Evolutionary conservation across 1,140 invertebrate genomes (phyloP).

Genomic region (Drosophila seguyi): DNA sequence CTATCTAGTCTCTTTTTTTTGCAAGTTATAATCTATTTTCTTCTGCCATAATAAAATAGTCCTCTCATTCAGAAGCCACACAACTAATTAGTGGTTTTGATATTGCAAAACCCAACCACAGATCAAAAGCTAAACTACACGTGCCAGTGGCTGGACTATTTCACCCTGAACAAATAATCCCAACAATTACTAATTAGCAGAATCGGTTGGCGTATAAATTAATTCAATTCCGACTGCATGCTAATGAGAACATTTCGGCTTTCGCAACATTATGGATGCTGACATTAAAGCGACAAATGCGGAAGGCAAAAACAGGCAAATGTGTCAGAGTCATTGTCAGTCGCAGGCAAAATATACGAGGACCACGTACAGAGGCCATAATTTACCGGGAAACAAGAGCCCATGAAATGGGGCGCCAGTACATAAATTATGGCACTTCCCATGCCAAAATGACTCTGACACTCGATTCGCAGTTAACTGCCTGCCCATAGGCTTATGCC

Average conservation of each 20-base stretch:
- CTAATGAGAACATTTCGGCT: conserved; percentile 42
- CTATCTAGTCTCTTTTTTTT: too few species aligned
- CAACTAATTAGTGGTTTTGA: conserved; percentile 63
- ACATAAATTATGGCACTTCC: conserved; percentile 61
- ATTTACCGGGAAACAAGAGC: conserved; percentile 55
- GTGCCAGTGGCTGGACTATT: conserved; percentile 31
- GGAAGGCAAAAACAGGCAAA: conserved; percentile 12
- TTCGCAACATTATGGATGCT: conserved; percentile 37
- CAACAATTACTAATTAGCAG: conserved; percentile 59
- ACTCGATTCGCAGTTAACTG: conserved; percentile 26
- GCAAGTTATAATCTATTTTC: conserved; percentile 5
- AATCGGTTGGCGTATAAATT: conserved; percentile 51
- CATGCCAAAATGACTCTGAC: conserved; percentile 27
- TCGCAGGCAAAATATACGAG: conserved; percentile 21
- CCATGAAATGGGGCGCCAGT: conserved; percentile 64
- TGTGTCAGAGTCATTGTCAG: conserved; percentile 53
- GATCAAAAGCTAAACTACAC: conserved; percentile 28
- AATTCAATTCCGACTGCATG: conserved; percentile 48
- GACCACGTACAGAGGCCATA: conserved; percentile 53
- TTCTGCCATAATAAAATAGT: neutral
- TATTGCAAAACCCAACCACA: conserved; percentile 18
- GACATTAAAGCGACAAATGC: conserved; percentile 37
- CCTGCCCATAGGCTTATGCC: conserved; percentile 15
- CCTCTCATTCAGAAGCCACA: conserved; percentile 5
- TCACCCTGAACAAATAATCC: conserved; percentile 26